phyloP scores from a whole-genome alignment of 2,888 invertebrate genomes.

The Melanophora roralis region DNA sequence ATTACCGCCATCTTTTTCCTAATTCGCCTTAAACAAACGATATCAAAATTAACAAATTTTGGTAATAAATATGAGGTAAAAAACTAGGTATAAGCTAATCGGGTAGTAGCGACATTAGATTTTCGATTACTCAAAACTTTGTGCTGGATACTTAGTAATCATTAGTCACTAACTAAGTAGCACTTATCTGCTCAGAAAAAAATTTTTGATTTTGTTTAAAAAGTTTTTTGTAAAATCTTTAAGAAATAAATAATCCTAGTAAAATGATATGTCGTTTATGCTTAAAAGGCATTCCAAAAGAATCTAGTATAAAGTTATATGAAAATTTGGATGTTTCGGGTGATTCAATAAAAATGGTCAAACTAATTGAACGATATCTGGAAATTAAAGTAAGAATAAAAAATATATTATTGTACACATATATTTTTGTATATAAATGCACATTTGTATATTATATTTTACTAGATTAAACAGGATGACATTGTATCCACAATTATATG shows the following conservation, averaged over 20 bases:
- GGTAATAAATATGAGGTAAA: too few species aligned
- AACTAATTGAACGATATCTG: slow-evolving; percentile 69
- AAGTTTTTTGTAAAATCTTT: slow-evolving; percentile 8
- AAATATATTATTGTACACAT: too few species aligned
- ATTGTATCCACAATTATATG: slow-evolving; percentile 63
- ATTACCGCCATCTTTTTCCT: too few species aligned
- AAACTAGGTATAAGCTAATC: too few species aligned
- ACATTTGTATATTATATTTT: too few species aligned
- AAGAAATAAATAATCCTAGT: background rate
- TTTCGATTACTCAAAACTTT: too few species aligned
- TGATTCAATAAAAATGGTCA: slow-evolving; percentile 67
- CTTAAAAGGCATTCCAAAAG: slow-evolving; percentile 50
- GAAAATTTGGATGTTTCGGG: slow-evolving; percentile 14
- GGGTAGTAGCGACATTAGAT: too few species aligned
- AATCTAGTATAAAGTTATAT: slow-evolving; percentile 49
- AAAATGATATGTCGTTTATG: slow-evolving; percentile 59
- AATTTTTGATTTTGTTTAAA: background rate
- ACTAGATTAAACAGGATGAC: slow-evolving; percentile 62
- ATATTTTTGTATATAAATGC: too few species aligned
- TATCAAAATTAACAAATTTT: too few species aligned
- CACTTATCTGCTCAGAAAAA: slow-evolving; percentile 10
- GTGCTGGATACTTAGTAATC: too few species aligned
- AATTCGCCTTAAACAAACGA: too few species aligned
- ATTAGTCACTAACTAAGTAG: too few species aligned
- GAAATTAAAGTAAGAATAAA: slow-evolving; percentile 68